Percentiles rank a stretch among this genome's conserved stretches.
These are phyloP conservation scores for Acyrthosiphon pisum DNA, from an alignment of 1,140 invertebrate genomes.

Conservation along the genomic window DNA sequence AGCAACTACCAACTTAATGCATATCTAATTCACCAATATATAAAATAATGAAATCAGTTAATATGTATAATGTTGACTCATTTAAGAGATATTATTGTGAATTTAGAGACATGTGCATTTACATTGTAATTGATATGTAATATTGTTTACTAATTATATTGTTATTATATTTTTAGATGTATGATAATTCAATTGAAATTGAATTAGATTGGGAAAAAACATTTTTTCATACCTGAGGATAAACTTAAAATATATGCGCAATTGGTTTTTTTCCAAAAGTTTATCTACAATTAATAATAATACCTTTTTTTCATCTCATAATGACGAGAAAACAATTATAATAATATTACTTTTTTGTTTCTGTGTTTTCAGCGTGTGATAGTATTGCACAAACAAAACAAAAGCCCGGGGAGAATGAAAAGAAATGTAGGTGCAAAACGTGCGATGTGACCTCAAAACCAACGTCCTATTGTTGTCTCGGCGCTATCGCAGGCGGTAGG, in stretches of 20 bases:
- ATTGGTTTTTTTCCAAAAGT: neutral
- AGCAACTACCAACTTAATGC: no score
- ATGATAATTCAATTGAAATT: neutral
- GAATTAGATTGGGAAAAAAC: neutral
- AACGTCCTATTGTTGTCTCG: constrained; percentile 6
- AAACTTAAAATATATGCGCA: neutral
- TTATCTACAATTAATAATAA: constrained; percentile 1
- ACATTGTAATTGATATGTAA: no score
- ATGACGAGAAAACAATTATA: neutral
- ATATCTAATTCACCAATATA: no score
- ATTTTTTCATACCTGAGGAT: neutral
- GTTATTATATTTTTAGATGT: neutral
- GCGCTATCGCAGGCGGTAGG: neutral
- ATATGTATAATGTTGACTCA: no score
- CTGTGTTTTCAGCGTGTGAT: neutral
- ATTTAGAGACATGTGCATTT: no score
- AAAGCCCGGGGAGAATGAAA: neutral
- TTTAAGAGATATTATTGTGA: no score
- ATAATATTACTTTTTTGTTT: neutral
- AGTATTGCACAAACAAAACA: constrained; percentile 1
- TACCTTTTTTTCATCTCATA: neutral
- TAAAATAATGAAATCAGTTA: no score
- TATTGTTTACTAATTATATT: no score
- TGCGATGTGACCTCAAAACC: constrained; percentile 2
- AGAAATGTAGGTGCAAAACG: neutral